Evolutionary conservation across 1,140 invertebrate species (phyloP), one percentile per base, ranked within the genome.

Genomic region (Oreohelix idahoensis): DNA sequence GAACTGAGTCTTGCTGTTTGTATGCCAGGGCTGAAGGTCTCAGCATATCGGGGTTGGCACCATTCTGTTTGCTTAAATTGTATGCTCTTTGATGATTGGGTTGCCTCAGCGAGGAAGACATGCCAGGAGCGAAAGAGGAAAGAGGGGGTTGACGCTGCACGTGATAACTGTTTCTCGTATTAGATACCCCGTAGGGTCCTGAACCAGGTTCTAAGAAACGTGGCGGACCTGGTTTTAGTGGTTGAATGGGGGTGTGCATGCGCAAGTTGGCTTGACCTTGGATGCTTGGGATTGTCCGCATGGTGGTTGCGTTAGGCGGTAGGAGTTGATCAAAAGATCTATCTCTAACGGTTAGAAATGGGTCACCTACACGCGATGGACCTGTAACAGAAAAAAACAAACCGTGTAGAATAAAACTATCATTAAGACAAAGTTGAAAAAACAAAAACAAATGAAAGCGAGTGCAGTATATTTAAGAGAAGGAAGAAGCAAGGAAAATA

Each of bases 1-100:
- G 26, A 35, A 36, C 69, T 13, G 78, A 79, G 63, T 38, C 38
- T 74, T 71, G 80, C 17, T 51, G 32, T 20, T 29, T 29, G 42
- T n/a, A 79, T 23, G 82, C 42, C 83, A 53, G 32, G 11, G 76
- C 39, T 29, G 83, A 79, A 23, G 82, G 58, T 35, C 73, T n/a
- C 4, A 58, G 66, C 51, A 58, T 2, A 42, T 39, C 38, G 2
- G 32, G 36, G 36, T 69, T 23, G 5, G 1, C 4, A 17, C 35
- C 36, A 26, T 42, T 39, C n/a, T 73, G 20, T 58, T 39, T 38
- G n/a, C 17, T 1, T 58, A 45, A 17, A 15, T n/a, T 39, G 58
- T 0, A 29, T 35, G 23, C 66, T 17, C 73, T 49, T 11, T n/a
- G 58, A 0, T 45, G 35, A 23, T 78, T 53, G 29, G 75, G 75